phyloP scores from a whole-genome alignment of 2,113 vertebrate species.

The Amphiprion ocellaris region DNA sequence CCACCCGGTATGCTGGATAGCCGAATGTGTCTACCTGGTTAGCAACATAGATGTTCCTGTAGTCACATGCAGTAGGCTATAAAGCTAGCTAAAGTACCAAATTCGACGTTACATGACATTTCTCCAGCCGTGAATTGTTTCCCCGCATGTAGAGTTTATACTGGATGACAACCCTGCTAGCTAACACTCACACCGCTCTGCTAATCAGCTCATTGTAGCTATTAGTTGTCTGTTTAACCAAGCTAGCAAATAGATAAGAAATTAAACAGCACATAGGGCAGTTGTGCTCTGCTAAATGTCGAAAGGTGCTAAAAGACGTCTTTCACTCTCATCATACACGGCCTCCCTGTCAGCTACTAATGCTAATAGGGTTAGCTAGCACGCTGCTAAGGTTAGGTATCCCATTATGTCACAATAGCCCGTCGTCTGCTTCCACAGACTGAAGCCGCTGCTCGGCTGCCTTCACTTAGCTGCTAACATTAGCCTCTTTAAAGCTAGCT shows the following conservation, averaged over 20 bases:
- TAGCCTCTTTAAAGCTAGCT: conserved; percentile 15
- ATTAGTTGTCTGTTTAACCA: not conserved
- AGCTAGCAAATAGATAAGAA: rapidly evolving
- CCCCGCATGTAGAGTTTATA: conserved; percentile 41
- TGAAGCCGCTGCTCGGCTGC: conserved; percentile 9
- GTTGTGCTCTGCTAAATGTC: not conserved
- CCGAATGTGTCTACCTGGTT: not conserved
- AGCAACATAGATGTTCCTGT: rapidly evolving
- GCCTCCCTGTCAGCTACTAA: conserved; percentile 26
- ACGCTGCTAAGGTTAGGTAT: conserved; percentile 44
- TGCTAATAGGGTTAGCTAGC: conserved; percentile 55
- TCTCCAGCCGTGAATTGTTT: conserved; percentile 1
- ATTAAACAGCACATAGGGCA: rapidly evolving
- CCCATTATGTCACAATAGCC: conserved; percentile 60
- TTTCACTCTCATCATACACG: conserved; percentile 27
- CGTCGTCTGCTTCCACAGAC: not conserved
- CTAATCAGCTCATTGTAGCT: not conserved
- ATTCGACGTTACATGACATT: conserved; percentile 35
- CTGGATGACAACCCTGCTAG: conserved; percentile 37
- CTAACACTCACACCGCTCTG: not conserved
- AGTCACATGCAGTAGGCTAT: too few relatives aligned
- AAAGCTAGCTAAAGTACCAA: too few relatives aligned
- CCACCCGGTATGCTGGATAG: not conserved
- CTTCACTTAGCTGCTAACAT: conserved; percentile 21
- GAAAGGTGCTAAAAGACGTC: not conserved